Percentiles rank a stretch among this genome's conserved stretches.
phyloP scores from a whole-genome alignment of 2,113 vertebrate species.

The Crypturellus undulatus region DNA sequence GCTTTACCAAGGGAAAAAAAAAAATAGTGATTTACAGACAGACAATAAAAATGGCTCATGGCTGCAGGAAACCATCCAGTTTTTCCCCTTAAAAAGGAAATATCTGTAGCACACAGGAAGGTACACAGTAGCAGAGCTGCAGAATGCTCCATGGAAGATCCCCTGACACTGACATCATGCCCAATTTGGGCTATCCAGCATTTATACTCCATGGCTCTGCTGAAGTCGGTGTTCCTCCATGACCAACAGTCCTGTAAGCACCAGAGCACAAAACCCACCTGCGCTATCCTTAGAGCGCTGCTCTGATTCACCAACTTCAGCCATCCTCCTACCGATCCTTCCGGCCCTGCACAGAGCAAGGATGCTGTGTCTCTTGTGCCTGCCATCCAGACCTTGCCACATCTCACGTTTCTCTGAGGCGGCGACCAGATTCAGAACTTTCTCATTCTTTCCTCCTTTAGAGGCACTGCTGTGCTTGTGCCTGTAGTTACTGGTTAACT shows the following conservation, averaged over 20 bases:
- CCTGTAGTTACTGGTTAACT: background rate
- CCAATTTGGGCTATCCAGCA: background rate
- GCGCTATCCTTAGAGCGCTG: accelerated
- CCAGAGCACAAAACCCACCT: background rate
- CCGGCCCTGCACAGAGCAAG: background rate
- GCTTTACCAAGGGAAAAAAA: background rate
- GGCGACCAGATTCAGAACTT: background rate
- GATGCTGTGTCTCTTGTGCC: background rate
- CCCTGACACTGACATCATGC: background rate
- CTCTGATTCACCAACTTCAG: background rate
- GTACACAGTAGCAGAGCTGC: background rate
- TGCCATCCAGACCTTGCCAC: background rate
- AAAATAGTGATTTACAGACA: background rate
- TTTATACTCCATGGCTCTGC: background rate
- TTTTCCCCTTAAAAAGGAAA: background rate
- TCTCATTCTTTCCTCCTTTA: background rate
- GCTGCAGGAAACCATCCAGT: background rate
- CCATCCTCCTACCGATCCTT: background rate
- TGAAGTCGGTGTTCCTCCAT: background rate
- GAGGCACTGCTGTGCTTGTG: background rate
- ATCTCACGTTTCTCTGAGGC: background rate
- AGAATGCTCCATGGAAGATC: background rate
- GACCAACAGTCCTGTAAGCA: background rate
- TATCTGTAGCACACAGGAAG: background rate
- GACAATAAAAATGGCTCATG: background rate